phyloP scores from a whole-genome alignment of 2,888 invertebrate genomes.

The Harmothoe impar region DNA sequence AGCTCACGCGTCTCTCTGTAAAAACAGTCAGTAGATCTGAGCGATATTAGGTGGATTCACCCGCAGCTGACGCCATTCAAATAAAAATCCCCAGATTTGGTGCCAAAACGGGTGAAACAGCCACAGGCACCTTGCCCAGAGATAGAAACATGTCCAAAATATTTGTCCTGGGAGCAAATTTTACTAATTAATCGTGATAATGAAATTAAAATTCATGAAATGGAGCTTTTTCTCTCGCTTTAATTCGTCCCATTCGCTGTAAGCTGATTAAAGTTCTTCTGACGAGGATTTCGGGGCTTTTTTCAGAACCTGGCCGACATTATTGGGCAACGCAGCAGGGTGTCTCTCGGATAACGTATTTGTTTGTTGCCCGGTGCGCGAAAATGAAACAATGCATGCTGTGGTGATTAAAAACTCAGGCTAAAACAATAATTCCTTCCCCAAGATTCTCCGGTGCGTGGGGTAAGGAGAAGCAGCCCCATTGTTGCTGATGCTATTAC shows the following conservation, averaged over 20 bases:
- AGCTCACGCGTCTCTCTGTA: no score
- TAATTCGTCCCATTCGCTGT: slow-evolving; percentile 40
- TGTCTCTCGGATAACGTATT: not conserved
- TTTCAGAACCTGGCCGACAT: not conserved
- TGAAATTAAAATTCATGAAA: slow-evolving; percentile 60
- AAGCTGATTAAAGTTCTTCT: slow-evolving; percentile 48
- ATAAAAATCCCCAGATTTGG: not conserved
- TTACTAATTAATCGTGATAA: slow-evolving; percentile 45
- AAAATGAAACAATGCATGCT: slow-evolving; percentile 8
- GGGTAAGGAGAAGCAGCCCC: not conserved
- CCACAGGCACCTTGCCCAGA: not conserved
- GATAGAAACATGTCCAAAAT: not conserved
- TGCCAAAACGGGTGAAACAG: not conserved
- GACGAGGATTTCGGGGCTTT: not conserved
- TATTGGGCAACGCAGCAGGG: not conserved
- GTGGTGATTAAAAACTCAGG: not conserved
- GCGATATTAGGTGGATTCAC: no score
- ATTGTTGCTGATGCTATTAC: slow-evolving; percentile 8
- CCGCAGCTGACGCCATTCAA: not conserved
- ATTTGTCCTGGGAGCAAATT: slow-evolving; percentile 4
- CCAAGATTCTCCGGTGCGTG: not conserved
- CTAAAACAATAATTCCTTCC: slow-evolving; percentile 20
- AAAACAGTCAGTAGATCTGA: no score
- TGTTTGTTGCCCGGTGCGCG: not conserved
- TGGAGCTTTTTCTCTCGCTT: not conserved